phyloP scores from a whole-genome alignment of 2,113 vertebrate species.

The Alethe castanea region DNA sequence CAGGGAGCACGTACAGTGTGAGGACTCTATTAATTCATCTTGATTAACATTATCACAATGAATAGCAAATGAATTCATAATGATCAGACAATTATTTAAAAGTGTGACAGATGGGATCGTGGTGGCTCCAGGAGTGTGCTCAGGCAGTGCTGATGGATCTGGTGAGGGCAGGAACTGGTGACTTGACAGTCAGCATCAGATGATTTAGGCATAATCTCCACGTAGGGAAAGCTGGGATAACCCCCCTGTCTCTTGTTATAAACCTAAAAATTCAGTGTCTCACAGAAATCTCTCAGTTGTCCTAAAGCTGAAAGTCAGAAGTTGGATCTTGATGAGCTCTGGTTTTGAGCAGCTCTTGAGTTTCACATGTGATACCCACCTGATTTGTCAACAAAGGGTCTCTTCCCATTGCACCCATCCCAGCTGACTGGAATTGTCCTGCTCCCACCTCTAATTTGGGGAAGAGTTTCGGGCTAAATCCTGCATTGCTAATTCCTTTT shows the following conservation, averaged over 20 bases:
- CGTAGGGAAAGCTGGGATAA: neutral
- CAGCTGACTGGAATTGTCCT: neutral
- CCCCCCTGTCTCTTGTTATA: neutral
- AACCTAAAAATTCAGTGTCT: neutral
- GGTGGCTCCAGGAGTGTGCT: neutral
- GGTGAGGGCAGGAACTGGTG: neutral
- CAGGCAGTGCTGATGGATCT: neutral
- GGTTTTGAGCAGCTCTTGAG: neutral
- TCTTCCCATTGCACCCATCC: neutral
- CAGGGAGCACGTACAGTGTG: neutral
- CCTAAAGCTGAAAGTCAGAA: neutral
- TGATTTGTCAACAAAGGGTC: neutral
- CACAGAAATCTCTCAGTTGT: neutral
- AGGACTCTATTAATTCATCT: conserved; percentile 63
- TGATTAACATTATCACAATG: conserved; percentile 60
- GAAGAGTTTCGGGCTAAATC: neutral
- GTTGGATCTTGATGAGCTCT: neutral
- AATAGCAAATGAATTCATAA: conserved; percentile 62
- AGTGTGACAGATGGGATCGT: conserved; percentile 57
- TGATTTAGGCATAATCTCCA: neutral
- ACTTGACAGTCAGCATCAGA: neutral
- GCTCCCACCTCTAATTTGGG: neutral
- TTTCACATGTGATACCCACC: neutral
- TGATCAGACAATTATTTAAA: conserved; percentile 54
- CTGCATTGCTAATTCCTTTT: neutral